A percentile compares a stretch with the other conserved stretches of the same genome.
phyloP scores from a whole-genome alignment of 2,888 invertebrate species.

The Hydroisotoma schaefferi region DNA sequence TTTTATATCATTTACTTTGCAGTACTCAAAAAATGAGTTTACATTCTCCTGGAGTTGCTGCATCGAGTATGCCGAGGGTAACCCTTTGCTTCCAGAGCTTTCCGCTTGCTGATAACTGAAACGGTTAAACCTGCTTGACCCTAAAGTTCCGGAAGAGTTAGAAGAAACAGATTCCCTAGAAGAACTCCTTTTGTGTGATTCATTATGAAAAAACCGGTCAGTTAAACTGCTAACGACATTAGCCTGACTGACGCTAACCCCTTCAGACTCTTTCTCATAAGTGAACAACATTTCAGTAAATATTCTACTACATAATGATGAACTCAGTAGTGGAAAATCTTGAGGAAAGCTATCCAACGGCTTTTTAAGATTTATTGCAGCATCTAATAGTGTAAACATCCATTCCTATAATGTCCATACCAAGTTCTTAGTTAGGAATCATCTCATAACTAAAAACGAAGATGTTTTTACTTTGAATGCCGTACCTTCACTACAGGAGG shows the following conservation, averaged over 20 bases:
- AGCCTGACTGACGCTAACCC: background rate
- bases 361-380: background rate
- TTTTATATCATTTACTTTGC: background rate
- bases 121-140: background rate
- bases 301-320: background rate
- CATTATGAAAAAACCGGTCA: background rate
- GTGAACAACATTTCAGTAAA: conserved; percentile 1
- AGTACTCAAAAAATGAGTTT: background rate
- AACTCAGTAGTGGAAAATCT: background rate
- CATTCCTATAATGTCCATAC: conserved; percentile 12
- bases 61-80: background rate
- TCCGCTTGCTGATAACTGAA: background rate
- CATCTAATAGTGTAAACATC: conserved; percentile 20
- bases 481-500: conserved; percentile 22
- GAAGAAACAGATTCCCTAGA: background rate
- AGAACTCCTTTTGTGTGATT: background rate
- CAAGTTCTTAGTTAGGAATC: too few species aligned
- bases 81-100: too few species aligned
- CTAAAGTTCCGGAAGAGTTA: background rate
- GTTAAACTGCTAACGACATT: background rate
- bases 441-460: too few species aligned
- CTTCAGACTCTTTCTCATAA: background rate
- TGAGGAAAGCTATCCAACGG: background rate
- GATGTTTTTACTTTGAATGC: too few species aligned
- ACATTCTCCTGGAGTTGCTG: background rate